phyloP scores from a whole-genome alignment of 2,888 invertebrate genomes.

The Loripinus fragilis region DNA sequence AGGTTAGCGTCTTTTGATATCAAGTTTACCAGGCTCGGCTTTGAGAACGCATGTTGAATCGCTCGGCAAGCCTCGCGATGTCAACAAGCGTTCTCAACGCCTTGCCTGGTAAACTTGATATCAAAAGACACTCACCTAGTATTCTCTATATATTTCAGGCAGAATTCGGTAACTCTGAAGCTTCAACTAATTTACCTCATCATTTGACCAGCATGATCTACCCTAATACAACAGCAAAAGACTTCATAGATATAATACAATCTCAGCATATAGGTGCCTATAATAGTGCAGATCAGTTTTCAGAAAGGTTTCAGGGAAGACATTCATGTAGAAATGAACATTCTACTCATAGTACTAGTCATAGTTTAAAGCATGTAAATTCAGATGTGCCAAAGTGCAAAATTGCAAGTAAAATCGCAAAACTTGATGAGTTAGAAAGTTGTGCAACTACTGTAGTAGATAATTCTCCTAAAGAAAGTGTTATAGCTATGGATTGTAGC shows the following conservation, averaged over 20 bases:
- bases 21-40: too few species aligned
- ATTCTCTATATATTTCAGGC: too few species aligned
- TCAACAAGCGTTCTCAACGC: too few species aligned
- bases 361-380: background rate
- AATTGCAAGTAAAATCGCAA: background rate
- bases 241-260: slow-evolving; percentile 67
- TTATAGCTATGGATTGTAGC: too few species aligned
- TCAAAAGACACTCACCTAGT: too few species aligned
- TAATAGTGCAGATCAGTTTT: background rate
- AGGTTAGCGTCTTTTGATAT: too few species aligned
- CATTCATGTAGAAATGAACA: background rate
- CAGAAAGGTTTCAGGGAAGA: background rate
- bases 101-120: too few species aligned
- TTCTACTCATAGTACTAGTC: background rate
- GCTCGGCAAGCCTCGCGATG: too few species aligned
- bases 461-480: background rate
- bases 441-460: background rate
- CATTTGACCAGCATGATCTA: slow-evolving; percentile 76
- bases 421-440: background rate
- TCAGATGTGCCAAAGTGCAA: background rate
- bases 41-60: too few species aligned
- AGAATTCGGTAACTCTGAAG: too few species aligned
- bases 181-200: slow-evolving; percentile 54
- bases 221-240: slow-evolving; percentile 67
- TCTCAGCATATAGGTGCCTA: background rate